Evolutionary conservation across 2,888 invertebrate genomes (phyloP), one percentile per base, ranked within the genome.

Genomic region (Latheticus oryzae): DNA sequence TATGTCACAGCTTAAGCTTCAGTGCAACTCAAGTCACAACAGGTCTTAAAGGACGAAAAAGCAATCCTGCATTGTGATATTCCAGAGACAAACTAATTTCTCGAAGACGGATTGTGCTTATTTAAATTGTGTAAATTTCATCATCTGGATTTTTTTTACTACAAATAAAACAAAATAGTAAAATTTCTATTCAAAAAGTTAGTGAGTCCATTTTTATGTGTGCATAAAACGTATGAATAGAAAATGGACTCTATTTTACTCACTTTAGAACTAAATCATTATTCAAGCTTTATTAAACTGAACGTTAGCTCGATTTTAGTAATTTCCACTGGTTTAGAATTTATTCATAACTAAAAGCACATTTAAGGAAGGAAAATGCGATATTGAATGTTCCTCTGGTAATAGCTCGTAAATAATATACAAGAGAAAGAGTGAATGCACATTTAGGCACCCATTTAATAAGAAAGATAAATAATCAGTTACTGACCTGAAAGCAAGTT

Each of bases 391-490:
- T 8, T 15, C 13, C 4, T 28, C 16, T 17, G 15, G 13, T 42
- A 42, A 42, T 42, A 17, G 42, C 26, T 28, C 17, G 16, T 42
- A 42, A 42, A 42, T 42, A 38, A 23, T 2, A 11, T 15, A 24
- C 9, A 24, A n/a, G 23, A 3, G 40, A 19, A 42, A 42, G 24
- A 11, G 24, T 11, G 24, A 21, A 32, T 7, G 16, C 3, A 35
- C 15, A 5, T 16, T 42, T 42, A 26, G 5, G n/a, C 24, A 23
- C 12, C n/a, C 26, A 26, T 42, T 42, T 42, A 42, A 32, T 42
- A 42, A 42, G 9, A 13, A 26, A 13, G 7, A 35, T 35, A 35
- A 35, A n/a, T n/a, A n/a, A n/a, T 35, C 35, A 17, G 35, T n/a
- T 16, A 32, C 2, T 12, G 32, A 32, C 28, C 28, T 26, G 28